Evolutionary conservation across 1,140 invertebrate genomes (phyloP).

Genomic region (Myzus persicae): DNA sequence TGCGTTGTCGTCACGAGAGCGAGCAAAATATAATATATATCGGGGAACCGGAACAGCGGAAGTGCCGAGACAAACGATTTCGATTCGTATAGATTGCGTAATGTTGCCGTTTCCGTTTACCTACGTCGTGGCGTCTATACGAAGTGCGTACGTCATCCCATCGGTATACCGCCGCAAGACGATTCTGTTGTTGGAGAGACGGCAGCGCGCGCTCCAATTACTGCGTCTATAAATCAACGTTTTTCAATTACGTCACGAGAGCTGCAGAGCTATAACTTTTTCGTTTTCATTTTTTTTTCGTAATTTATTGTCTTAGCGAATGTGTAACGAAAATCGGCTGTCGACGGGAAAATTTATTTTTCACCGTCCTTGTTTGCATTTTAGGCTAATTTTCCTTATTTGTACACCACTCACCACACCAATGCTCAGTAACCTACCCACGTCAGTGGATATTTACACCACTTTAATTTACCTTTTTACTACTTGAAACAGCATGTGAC

Average conservation of each 20-base stretch:
- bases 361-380: not conserved
- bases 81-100: not conserved
- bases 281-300: not conserved
- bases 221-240: slow-evolving; percentile 29
- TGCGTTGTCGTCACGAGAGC: not conserved
- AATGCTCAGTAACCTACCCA: too few relatives aligned
- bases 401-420: not conserved
- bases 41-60: not conserved
- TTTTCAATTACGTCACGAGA: not conserved
- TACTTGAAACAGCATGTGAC: not conserved
- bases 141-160: not conserved
- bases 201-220: not conserved
- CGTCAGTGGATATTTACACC: not conserved
- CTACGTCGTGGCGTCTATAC: not conserved
- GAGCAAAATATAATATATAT: not conserved
- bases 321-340: slow-evolving; percentile 20
- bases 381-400: not conserved
- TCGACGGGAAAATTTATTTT: slow-evolving; percentile 22
- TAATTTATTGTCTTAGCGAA: slow-evolving; percentile 35
- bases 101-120: not conserved
- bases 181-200: too few relatives aligned
- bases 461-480: not conserved
- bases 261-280: not conserved
- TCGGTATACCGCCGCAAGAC: not conserved
- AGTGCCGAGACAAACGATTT: not conserved